Percentiles rank a stretch among this genome's conserved stretches.
Conservation (phyloP, 1,140 invertebrate genomes). For the Leptoteleia sp. region DNA sequence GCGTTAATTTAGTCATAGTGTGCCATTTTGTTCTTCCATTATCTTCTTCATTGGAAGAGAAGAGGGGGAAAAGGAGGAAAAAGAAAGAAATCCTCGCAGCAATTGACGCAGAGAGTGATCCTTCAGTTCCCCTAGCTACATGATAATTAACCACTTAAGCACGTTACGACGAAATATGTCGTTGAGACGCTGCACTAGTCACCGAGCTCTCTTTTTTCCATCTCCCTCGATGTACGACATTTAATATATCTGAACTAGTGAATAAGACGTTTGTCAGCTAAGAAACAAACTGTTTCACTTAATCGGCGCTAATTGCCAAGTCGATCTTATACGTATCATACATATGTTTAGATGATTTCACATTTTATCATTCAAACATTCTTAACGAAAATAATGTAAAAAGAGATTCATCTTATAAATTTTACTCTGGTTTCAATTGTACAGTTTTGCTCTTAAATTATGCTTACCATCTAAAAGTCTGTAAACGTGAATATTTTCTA, state of each 20-base stretch:
- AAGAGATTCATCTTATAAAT: no score
- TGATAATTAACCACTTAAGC: constrained; percentile 77
- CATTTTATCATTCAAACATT: no score
- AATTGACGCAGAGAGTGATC: constrained; percentile 76
- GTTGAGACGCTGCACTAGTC: constrained; percentile 62
- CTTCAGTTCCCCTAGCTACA: constrained; percentile 72
- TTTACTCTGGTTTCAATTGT: no score
- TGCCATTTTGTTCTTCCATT: constrained; percentile 59
- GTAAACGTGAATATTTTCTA: no score
- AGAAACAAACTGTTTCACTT: constrained; percentile 42
- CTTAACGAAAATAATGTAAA: no score
- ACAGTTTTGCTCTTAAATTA: no score
- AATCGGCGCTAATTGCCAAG: constrained; percentile 49
- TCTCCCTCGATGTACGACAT: constrained; percentile 49
- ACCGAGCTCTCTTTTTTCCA: constrained; percentile 47
- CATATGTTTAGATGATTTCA: constrained; percentile 14
- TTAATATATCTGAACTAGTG: constrained; percentile 43
- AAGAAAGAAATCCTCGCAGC: constrained; percentile 66
- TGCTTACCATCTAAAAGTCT: no score
- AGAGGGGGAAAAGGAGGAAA: constrained; percentile 52
- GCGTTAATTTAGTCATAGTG: constrained; percentile 59
- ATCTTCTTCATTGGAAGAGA: constrained; percentile 47
- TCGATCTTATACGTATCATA: constrained; percentile 29
- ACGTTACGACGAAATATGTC: constrained; percentile 74
- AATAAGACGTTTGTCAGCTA: constrained; percentile 53